Evolutionary conservation across 2,888 invertebrate genomes (phyloP).

Genomic region (Plebejus anna): DNA sequence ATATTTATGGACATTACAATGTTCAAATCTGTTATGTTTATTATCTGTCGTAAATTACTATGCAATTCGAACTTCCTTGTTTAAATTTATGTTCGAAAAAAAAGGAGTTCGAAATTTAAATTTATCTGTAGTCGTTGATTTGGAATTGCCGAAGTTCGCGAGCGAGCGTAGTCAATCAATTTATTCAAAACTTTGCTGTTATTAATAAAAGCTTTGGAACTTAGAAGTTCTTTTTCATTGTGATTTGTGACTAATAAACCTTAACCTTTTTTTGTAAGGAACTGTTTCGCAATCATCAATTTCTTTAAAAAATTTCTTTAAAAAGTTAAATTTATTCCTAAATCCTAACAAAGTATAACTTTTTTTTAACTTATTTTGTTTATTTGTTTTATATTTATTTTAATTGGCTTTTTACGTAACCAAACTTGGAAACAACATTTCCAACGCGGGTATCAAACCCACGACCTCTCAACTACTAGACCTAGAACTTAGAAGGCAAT

Average conservation of each 20-base stretch:
- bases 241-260: background rate
- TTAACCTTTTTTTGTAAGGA: background rate
- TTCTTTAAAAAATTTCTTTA: background rate
- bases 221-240: background rate
- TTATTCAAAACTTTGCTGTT: background rate
- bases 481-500: background rate
- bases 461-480: too few relatives aligned
- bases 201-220: slow-evolving; percentile 5
- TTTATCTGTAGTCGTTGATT: slow-evolving; percentile 12
- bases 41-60: slow-evolving; percentile 1
- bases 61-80: slow-evolving; percentile 4
- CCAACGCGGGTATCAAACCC: too few relatives aligned
- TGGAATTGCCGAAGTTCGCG: background rate
- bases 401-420: too few relatives aligned
- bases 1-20: slow-evolving; percentile 22
- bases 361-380: too few relatives aligned
- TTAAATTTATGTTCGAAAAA: slow-evolving; percentile 5
- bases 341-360: too few relatives aligned
- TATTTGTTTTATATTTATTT: too few relatives aligned
- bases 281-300: background rate
- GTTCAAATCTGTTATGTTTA: slow-evolving; percentile 15
- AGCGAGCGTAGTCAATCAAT: slow-evolving; percentile 13
- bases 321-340: too few relatives aligned
- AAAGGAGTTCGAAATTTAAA: background rate
- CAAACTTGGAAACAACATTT: too few relatives aligned